Evolutionary conservation across 1,140 invertebrate genomes (phyloP).

Genomic region (Potamilus streckersoni): DNA sequence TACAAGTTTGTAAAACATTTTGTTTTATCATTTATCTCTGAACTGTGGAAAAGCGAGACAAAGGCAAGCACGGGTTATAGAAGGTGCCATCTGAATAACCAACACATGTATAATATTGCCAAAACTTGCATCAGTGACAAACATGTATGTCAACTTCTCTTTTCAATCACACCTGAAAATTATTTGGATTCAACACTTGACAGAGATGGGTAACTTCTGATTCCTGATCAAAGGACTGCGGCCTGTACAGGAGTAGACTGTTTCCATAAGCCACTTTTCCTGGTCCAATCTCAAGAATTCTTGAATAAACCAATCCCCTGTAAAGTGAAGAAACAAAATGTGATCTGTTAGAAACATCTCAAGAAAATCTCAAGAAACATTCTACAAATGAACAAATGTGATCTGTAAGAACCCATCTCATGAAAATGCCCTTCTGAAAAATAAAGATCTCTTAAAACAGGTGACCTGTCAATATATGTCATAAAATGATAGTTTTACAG

Average conservation of each 20-base stretch:
- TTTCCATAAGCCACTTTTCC: conserved; percentile 59
- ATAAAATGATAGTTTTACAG: no score
- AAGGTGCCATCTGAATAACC: neutral
- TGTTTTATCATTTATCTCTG: no score
- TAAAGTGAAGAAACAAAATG: conserved; percentile 18
- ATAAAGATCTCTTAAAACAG: no score
- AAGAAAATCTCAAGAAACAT: no score
- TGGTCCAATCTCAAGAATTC: conserved; percentile 53
- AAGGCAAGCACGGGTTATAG: neutral
- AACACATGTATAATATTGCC: neutral
- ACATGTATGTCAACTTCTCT: neutral
- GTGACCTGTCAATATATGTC: no score
- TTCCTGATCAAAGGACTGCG: conserved; percentile 51
- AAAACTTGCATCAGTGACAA: no score
- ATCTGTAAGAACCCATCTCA: no score
- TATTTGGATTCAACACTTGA: conserved; percentile 41
- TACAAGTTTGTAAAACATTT: no score
- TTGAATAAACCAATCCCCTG: conserved; percentile 65
- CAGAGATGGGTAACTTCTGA: conserved; percentile 46
- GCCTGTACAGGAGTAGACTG: conserved; percentile 50
- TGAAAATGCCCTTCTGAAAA: no score
- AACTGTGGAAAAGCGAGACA: no score
- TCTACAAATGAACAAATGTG: no score
- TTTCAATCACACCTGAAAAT: conserved; percentile 16
- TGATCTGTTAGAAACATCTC: no score